Conservation (phyloP, 2,888 invertebrate species). For the Leucania comma region DNA sequence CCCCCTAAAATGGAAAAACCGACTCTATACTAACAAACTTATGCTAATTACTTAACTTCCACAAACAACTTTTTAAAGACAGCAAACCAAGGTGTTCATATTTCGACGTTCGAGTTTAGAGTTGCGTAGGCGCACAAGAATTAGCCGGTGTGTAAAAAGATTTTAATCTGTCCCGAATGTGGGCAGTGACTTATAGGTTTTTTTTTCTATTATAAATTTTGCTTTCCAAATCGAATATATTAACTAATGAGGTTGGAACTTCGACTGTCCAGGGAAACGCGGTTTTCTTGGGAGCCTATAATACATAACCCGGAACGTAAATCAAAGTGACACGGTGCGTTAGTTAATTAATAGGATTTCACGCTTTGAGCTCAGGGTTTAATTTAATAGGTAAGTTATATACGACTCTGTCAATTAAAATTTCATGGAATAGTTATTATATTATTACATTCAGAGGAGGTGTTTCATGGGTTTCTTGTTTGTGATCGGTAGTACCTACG, state of each 20-base stretch:
- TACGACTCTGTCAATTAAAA: constrained; percentile 76
- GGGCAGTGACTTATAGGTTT: constrained; percentile 86
- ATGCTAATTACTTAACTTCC: constrained; percentile 83
- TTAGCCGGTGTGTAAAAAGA: constrained; percentile 83
- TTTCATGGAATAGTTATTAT: constrained; percentile 62
- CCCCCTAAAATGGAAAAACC: constrained; percentile 82
- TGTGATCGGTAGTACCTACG: constrained; percentile 12
- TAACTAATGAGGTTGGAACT: constrained; percentile 79
- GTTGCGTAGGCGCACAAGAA: constrained; percentile 85
- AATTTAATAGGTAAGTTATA: constrained; percentile 72
- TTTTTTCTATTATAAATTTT: constrained; percentile 82
- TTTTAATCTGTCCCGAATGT: constrained; percentile 84
- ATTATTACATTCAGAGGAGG: constrained; percentile 47
- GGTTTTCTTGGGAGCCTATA: constrained; percentile 65
- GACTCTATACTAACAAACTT: constrained; percentile 74
- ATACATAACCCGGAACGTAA: constrained; percentile 69
- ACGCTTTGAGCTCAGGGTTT: constrained; percentile 72
- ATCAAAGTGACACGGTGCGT: constrained; percentile 78
- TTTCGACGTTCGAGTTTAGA: constrained; percentile 79
- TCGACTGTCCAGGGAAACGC: constrained; percentile 67
- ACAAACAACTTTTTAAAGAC: constrained; percentile 67
- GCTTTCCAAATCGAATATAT: constrained; percentile 78
- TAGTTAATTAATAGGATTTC: constrained; percentile 80
- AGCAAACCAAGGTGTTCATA: constrained; percentile 76
- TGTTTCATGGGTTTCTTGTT: constrained; percentile 46